Conservation (phyloP, 2,888 invertebrate genomes). For the Rotaria macrura region DNA sequence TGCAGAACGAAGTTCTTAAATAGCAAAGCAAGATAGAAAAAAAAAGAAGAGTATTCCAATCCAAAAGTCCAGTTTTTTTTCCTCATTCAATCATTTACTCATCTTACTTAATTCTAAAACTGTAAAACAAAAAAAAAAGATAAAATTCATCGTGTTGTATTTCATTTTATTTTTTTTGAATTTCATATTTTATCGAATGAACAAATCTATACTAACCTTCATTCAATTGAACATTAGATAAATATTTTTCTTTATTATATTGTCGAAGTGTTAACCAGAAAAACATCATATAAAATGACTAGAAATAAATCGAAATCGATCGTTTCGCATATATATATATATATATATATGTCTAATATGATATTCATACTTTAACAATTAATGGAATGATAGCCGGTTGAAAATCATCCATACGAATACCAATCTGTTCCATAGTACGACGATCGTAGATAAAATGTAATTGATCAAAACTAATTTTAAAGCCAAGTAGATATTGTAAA, state of each 20-base stretch:
- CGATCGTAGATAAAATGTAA: slow-evolving; percentile 35
- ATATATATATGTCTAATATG: no score
- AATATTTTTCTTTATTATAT: slow-evolving; percentile 66
- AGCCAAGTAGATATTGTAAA: slow-evolving; percentile 70
- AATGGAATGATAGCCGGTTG: not conserved
- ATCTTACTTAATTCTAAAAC: slow-evolving; percentile 7
- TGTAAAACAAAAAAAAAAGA: not conserved
- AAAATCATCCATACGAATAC: not conserved
- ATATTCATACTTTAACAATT: not conserved
- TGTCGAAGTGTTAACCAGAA: slow-evolving; percentile 90
- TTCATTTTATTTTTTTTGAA: not conserved
- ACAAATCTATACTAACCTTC: not conserved
- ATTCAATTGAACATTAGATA: not conserved
- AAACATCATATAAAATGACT: slow-evolving; percentile 75
- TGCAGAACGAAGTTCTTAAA: not conserved
- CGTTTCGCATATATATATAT: no score
- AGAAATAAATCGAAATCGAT: no score
- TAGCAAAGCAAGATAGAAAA: no score
- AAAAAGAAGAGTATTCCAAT: not conserved
- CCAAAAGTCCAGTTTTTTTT: not conserved
- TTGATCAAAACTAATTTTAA: slow-evolving; percentile 51
- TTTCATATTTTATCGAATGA: no score
- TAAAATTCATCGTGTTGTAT: no score
- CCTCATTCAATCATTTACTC: not conserved
- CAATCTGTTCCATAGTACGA: not conserved